These are phyloP conservation scores for Haliclystus octoradiatus DNA, from an alignment of 30 jellyfish, hydroid and myxozoan genomes.

Conservation along the genomic window DNA sequence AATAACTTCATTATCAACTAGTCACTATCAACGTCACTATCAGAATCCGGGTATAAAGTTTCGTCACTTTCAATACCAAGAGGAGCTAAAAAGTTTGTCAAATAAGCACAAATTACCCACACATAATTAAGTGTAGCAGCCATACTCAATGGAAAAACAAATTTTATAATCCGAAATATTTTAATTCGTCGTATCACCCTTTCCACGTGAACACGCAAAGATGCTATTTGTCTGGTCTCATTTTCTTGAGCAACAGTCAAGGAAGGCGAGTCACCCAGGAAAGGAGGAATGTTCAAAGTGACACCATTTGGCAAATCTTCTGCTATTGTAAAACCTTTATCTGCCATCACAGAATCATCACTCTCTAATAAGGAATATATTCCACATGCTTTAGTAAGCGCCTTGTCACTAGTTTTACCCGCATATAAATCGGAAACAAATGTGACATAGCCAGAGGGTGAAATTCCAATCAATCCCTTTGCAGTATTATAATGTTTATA, in stretches of 20 bases:
- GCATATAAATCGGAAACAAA: constrained; percentile 32
- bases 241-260: constrained; percentile 19
- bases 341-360: constrained; percentile 27
- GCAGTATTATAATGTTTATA: constrained; percentile 23
- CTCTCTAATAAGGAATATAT: constrained; percentile 10
- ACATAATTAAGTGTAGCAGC: constrained; percentile 12
- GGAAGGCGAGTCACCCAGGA: constrained; percentile 13
- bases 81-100: no score
- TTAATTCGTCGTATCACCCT: constrained; percentile 19
- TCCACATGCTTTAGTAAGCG: constrained; percentile 14
- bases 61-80: no score
- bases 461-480: constrained; percentile 15
- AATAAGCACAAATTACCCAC: constrained; percentile 11
- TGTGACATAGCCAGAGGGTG: constrained; percentile 30
- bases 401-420: constrained; percentile 20
- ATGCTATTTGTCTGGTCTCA: constrained; percentile 14
- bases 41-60: no score
- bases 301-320: constrained; percentile 16
- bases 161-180: constrained; percentile 6
- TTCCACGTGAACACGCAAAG: constrained; percentile 28
- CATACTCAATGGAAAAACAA: constrained; percentile 9
- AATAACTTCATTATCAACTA: not conserved
- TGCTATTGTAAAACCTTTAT: constrained; percentile 9
- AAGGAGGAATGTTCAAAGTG: constrained; percentile 14
- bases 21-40: not conserved